Base-by-base conservation (phyloP, 2,113 vertebrate genomes). In the Gila orcuttii region DNA sequence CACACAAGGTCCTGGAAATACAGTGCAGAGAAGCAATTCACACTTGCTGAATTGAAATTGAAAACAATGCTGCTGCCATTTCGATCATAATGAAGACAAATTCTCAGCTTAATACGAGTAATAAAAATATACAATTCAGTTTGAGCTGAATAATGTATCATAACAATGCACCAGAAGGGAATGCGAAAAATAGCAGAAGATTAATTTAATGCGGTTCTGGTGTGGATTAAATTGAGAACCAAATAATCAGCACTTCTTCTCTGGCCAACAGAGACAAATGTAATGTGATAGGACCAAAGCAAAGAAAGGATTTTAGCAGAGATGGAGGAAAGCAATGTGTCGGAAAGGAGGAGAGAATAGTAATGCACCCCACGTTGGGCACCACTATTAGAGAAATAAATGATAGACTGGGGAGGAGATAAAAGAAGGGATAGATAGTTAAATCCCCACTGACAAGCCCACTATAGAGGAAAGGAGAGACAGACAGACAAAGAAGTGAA, bases 321-420 rank as follows among this genome's bases (percentile, higher is more conserved):
- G 13, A 28, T 11, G 31, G 45, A 62, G 31, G 76, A 71, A 28
- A 59, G 36, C 11, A 83, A 25, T 42, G 42, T 59, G 52, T 57
- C 81, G 8, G 7, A 87, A 86, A 85, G 87, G 88, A 82, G 84
- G 84, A 82, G 59, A 77, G 73, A 83, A 85, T 85, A 89, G 77
- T 71, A 82, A 39, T n/a, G 84, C 19, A 39, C 81, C 77, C 82
- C 15, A 23, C 36, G 59, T 33, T 57, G 82, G 13, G 23, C 15
- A 12, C 39, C 23, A 66, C 76, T 23, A 57, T 77, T 78, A 69
- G 73, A 59, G 39, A 47, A 84, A 82, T 25, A 42, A 85, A 52
- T 52, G 21, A 76, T 82, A 68, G 79, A 31, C 25, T 47, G 42
- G 62, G 83, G 31, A 50, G 28, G 8, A 83, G 55, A 66, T 31